Base-by-base conservation (phyloP, 2,888 invertebrate species). In the Nycteola revayana region DNA sequence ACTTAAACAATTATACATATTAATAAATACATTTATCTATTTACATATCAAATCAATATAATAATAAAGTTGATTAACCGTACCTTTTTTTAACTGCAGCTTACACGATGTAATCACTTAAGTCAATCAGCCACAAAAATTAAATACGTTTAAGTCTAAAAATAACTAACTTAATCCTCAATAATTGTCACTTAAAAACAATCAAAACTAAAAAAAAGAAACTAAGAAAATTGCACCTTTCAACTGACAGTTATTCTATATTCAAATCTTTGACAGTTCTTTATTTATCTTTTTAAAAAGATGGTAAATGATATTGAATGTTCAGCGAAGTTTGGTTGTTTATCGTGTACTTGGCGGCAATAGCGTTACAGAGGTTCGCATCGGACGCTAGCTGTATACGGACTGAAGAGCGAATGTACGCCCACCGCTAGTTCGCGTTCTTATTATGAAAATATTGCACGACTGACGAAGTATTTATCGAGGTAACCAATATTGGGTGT, bases 331-430 rank as follows among this genome's bases (percentile, higher is more conserved):
- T 56, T 56, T 48, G 32, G 25, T 10, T 41, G 52, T 60, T 54
- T 62, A 32, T 47, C 65, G 63, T 59, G 36, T 50, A 36, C 42
- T 50, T 53, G 28, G 26, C 29, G 36, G 32, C 38, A 38, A 31
- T 30, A 56, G 55, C 56, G 31, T 30, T 30, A 42, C 28, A 36
- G 46, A 35, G 58, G 73, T 71, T 64, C 66, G 61, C 53, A 47
- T 56, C 54, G 57, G 39, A 32, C 61, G 69, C 56, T 51, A 31
- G 67, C 59, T 62, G 53, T 51, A 34, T 55, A 50, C 49, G 42
- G 56, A 69, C 65, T 67, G 72, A 67, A 53, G 51, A 22, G 37
- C 32, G 23, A 39, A 32, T 41, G 52, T 33, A 35, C 49, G 45
- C 34, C 47, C 42, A 44, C 45, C 36, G 36, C 32, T 29, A 42